A percentile compares a stretch with the other conserved stretches of the same genome.
phyloP scores from a whole-genome alignment of 2,888 invertebrate species.

The Lasioglossum oenotherae region DNA sequence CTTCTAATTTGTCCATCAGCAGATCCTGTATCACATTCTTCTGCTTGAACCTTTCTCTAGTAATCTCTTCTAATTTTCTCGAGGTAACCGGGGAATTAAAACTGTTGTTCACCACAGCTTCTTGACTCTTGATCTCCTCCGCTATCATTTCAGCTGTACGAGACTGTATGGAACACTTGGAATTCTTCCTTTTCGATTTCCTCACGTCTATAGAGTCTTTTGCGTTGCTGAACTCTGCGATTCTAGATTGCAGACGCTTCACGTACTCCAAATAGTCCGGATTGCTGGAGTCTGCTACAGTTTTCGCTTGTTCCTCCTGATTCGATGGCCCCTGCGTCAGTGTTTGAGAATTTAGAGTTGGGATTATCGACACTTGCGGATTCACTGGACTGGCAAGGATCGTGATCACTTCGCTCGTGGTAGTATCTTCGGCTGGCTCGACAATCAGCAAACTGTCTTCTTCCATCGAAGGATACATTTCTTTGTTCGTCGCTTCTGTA shows the following conservation, averaged over 20 bases:
- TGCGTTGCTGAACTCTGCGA: constrained; percentile 89
- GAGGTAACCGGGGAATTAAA: constrained; percentile 86
- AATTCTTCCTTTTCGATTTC: constrained; percentile 86
- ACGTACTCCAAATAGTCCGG: constrained; percentile 87
- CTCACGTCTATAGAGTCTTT: constrained; percentile 89
- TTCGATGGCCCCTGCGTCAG: not conserved
- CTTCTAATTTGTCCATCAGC: constrained; percentile 91
- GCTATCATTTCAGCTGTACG: constrained; percentile 85
- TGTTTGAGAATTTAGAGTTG: constrained; percentile 14
- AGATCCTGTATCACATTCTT: constrained; percentile 93
- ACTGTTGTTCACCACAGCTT: constrained; percentile 82
- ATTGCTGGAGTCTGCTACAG: constrained; percentile 77
- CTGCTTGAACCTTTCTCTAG: constrained; percentile 92
- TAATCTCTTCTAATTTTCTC: constrained; percentile 90
- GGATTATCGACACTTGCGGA: constrained; percentile 65
- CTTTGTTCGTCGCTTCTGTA: constrained; percentile 82
- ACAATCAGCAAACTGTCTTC: constrained; percentile 87
- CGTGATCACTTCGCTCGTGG: constrained; percentile 85
- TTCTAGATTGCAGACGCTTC: constrained; percentile 88
- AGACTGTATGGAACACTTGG: constrained; percentile 84
- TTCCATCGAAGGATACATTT: constrained; percentile 83
- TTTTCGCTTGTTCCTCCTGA: constrained; percentile 62
- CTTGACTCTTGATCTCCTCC: constrained; percentile 83
- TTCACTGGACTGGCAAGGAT: constrained; percentile 86
- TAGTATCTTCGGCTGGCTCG: constrained; percentile 87